These are phyloP conservation scores for Chloroclystis v-ata DNA, from an alignment of 2,888 invertebrate genomes.

Conservation along the genomic window DNA sequence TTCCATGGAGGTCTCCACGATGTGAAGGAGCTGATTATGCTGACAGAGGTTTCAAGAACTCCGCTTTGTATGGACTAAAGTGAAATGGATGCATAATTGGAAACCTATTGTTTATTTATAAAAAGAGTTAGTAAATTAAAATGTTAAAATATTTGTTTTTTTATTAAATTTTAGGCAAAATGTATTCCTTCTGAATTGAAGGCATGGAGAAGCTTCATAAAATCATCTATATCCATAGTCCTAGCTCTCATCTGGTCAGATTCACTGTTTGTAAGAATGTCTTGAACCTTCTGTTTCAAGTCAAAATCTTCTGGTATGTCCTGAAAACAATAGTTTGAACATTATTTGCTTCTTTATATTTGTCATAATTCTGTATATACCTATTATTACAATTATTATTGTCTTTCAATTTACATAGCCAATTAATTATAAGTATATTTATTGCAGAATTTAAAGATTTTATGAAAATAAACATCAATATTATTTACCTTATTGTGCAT, in stretches of 20 bases:
- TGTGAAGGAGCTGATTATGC: conserved; percentile 81
- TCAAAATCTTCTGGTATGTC: conserved; percentile 86
- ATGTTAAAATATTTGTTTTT: conserved; percentile 14
- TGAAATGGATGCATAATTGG: not conserved
- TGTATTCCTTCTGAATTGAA: conserved; percentile 97
- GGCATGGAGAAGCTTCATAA: conserved; percentile 89
- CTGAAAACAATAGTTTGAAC: conserved; percentile 66
- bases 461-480: too few species aligned
- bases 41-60: conserved; percentile 83
- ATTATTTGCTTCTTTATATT: too few species aligned
- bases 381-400: too few species aligned
- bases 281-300: conserved; percentile 87
- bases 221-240: conserved; percentile 97
- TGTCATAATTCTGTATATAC: too few species aligned
- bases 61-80: conserved; percentile 40
- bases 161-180: conserved; percentile 81
- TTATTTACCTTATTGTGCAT: conserved; percentile 82
- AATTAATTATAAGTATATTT: too few species aligned
- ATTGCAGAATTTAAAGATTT: too few species aligned
- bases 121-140: conserved; percentile 24
- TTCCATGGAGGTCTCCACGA: conserved; percentile 80
- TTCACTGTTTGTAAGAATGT: conserved; percentile 82
- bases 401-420: too few species aligned
- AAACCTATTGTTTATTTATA: not conserved
- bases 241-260: conserved; percentile 90